Percentiles rank a stretch among this genome's conserved stretches.
Evolutionary conservation across 2,888 invertebrate species (phyloP).

Genomic region (Unio delphinus): DNA sequence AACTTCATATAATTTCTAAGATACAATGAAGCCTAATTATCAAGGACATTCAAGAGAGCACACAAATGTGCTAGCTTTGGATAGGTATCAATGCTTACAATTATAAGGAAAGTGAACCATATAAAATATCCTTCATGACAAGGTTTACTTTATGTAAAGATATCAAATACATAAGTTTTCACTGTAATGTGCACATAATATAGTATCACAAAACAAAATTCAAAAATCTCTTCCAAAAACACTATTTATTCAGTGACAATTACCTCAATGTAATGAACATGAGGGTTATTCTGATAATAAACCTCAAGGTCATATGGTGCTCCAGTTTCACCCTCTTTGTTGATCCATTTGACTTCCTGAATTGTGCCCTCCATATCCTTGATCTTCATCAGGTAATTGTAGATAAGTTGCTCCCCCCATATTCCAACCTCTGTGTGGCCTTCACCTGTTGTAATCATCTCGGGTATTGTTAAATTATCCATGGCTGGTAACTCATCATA

Average conservation of each 20-base stretch:
- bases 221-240: conserved; percentile 60
- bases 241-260: conserved; percentile 59
- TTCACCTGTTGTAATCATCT: conserved; percentile 19
- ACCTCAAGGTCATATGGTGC: conserved; percentile 65
- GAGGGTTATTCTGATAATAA: conserved; percentile 21
- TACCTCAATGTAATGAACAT: conserved; percentile 39
- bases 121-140: no score
- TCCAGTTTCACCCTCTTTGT: conserved; percentile 50
- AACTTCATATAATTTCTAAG: no score
- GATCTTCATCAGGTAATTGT: conserved; percentile 54
- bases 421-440: conserved; percentile 47
- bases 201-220: conserved; percentile 64
- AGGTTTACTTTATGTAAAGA: no score
- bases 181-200: no score
- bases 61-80: no score
- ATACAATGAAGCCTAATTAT: no score
- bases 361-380: conserved; percentile 36
- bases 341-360: conserved; percentile 53
- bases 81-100: no score
- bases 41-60: no score
- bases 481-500: conserved; percentile 54
- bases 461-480: conserved; percentile 30
- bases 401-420: conserved; percentile 65
- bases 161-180: no score
- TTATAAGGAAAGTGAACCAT: no score